Conservation (phyloP, 2,113 vertebrate genomes). For the Xiphias gladius region DNA sequence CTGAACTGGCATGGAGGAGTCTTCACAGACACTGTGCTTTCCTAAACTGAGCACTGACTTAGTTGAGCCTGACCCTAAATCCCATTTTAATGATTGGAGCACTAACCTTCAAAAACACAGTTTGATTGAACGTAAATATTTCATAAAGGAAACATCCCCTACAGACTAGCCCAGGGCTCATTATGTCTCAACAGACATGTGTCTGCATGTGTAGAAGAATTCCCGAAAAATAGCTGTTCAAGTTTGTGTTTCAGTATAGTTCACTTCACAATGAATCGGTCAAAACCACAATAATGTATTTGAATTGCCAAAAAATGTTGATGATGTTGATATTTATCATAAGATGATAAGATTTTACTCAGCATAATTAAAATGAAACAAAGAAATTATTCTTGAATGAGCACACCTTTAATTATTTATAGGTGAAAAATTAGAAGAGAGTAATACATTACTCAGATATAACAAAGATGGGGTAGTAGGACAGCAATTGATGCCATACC, state of each 20-base stretch:
- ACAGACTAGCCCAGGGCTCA: neutral
- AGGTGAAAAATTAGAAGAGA: neutral
- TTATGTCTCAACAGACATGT: neutral
- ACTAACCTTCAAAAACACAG: neutral
- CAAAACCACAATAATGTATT: neutral
- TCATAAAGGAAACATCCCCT: neutral
- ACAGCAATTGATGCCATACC: too few relatives aligned
- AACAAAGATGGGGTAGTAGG: too few relatives aligned
- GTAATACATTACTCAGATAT: neutral
- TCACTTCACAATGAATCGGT: neutral
- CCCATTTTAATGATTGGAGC: conserved; percentile 32
- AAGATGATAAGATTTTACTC: too few relatives aligned
- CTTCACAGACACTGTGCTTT: neutral
- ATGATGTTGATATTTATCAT: too few relatives aligned
- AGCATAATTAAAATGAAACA: too few relatives aligned
- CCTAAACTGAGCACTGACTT: neutral
- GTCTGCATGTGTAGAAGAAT: neutral
- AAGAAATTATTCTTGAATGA: neutral
- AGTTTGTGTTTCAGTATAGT: neutral
- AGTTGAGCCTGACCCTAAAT: conserved; percentile 5
- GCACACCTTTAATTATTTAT: neutral
- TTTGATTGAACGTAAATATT: neutral
- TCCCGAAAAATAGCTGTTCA: neutral
- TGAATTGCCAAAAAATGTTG: neutral
- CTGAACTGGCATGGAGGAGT: neutral